phyloP scores from a whole-genome alignment of 2,797 vertebrate species.

The Loriculus beryllinus region DNA sequence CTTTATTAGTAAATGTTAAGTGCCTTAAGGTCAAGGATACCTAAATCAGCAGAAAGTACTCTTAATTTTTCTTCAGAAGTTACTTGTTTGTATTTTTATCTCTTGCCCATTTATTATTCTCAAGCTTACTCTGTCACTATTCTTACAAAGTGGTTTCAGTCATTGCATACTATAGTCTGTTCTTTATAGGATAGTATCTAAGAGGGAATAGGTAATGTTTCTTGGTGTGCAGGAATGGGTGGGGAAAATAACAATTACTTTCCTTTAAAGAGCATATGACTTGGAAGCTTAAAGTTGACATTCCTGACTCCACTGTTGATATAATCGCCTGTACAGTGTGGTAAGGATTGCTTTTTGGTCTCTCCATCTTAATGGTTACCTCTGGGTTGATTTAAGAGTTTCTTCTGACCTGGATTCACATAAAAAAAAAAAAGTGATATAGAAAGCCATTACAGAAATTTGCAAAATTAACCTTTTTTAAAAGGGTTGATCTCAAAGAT shows the following conservation, averaged over 20 bases:
- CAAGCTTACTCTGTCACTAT: background rate
- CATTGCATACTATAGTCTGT: background rate
- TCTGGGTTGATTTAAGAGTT: background rate
- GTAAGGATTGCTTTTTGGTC: background rate
- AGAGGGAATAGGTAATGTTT: background rate
- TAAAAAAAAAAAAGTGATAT: background rate
- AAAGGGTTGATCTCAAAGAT: background rate
- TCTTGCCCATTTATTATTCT: background rate
- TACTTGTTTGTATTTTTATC: background rate
- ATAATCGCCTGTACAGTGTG: background rate
- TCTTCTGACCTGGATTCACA: background rate
- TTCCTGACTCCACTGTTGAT: background rate
- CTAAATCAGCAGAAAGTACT: background rate
- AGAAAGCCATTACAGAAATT: background rate
- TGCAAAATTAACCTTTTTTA: background rate
- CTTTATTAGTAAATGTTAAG: background rate
- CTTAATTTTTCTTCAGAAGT: background rate
- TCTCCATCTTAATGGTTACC: background rate
- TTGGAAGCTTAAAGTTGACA: background rate
- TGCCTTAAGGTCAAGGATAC: background rate
- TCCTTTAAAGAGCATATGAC: fast-evolving
- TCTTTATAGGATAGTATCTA: background rate
- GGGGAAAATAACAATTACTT: background rate
- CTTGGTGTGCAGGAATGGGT: background rate
- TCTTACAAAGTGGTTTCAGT: background rate